These are phyloP conservation scores for Leucosticte australis DNA, from an alignment of 2,113 vertebrate species.

Conservation along the genomic window DNA sequence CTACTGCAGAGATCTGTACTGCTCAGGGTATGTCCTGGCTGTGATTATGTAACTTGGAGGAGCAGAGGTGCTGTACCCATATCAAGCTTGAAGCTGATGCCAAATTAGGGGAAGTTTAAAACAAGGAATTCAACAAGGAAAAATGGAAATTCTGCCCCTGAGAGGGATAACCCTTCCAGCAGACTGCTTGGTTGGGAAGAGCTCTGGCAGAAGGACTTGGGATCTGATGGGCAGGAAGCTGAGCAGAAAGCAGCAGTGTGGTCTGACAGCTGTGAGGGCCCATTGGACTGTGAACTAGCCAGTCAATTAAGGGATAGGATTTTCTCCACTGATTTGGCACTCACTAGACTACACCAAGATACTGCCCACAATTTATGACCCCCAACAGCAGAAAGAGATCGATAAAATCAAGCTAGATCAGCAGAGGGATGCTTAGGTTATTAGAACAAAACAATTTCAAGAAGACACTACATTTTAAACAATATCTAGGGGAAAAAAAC, in stretches of 20 bases:
- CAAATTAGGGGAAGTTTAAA: not conserved
- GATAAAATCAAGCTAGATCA: not conserved
- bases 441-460: not conserved
- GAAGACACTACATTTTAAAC: too few relatives aligned
- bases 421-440: not conserved
- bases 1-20: not conserved
- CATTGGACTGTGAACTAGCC: not conserved
- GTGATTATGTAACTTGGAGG: not conserved
- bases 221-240: not conserved
- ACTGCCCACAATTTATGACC: not conserved
- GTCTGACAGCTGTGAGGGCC: not conserved
- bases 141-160: not conserved
- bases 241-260: not conserved
- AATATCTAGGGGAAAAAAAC: fast-evolving
- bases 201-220: not conserved
- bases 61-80: not conserved
- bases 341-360: not conserved
- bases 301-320: not conserved
- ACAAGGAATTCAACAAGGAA: not conserved
- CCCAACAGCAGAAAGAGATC: not conserved
- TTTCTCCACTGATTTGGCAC: not conserved
- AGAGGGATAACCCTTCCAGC: not conserved
- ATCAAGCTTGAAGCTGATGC: not conserved
- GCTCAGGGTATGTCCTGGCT: too few relatives aligned
- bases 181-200: not conserved